phyloP scores from a whole-genome alignment of 2,888 invertebrate species.

The Lycaena phlaeas region DNA sequence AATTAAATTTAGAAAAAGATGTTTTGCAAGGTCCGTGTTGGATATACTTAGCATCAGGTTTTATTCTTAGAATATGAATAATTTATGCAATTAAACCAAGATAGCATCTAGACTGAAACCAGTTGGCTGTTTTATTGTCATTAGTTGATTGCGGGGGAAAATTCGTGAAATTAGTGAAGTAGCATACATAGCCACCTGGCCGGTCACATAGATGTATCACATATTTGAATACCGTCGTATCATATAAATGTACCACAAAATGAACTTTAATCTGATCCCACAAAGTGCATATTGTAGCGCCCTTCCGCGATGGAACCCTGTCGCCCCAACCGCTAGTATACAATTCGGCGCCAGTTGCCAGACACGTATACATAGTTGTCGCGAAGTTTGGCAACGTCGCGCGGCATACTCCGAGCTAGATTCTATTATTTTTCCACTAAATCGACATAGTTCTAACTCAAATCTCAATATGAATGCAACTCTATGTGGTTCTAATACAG shows the following conservation, averaged over 20 bases:
- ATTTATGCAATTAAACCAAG: slow-evolving; percentile 10
- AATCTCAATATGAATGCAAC: slow-evolving; percentile 15
- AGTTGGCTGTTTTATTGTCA: background rate
- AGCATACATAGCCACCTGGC: slow-evolving; percentile 69
- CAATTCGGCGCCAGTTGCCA: slow-evolving; percentile 72
- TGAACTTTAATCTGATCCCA: slow-evolving; percentile 31
- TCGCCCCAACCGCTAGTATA: slow-evolving; percentile 64
- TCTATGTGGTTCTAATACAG: slow-evolving; percentile 19
- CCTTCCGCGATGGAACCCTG: slow-evolving; percentile 44
- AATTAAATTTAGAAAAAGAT: no score
- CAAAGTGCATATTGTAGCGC: slow-evolving; percentile 34
- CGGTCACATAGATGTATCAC: slow-evolving; percentile 64
- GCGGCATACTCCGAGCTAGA: slow-evolving; percentile 58
- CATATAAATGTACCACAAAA: slow-evolving; percentile 24
- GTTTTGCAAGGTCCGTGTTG: no score
- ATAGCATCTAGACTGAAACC: slow-evolving; percentile 1
- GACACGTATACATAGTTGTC: slow-evolving; percentile 68
- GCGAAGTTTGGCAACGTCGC: slow-evolving; percentile 67
- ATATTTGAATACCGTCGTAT: slow-evolving; percentile 38
- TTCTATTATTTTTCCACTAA: slow-evolving; percentile 35
- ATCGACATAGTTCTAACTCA: slow-evolving; percentile 39
- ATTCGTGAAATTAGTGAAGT: no score
- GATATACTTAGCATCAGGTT: no score
- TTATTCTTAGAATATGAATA: slow-evolving; percentile 6
- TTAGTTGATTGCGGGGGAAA: no score